These are phyloP conservation scores for Callochromis pleurospilus DNA, from an alignment of 2,113 vertebrate genomes.

Conservation along the genomic window DNA sequence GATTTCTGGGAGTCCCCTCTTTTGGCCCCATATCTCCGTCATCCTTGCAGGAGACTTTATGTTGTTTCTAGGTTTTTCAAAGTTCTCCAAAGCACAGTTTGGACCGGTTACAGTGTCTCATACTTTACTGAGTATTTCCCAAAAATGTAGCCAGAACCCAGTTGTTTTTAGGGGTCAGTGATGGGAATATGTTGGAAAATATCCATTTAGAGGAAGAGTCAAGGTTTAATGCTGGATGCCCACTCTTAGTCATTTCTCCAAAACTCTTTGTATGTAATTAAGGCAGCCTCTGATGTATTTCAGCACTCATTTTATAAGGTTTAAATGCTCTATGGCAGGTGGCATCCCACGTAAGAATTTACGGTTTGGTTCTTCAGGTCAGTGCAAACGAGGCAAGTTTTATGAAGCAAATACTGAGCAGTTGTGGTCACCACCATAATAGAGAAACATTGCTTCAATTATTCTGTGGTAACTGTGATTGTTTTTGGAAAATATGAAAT, in stretches of 20 bases:
- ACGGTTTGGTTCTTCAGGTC: conserved; percentile 45
- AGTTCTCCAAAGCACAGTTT: neutral
- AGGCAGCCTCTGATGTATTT: conserved; percentile 20
- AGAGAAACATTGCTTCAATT: conserved; percentile 2
- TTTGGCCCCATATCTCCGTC: conserved; percentile 19
- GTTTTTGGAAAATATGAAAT: neutral
- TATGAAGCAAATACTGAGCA: conserved; percentile 47
- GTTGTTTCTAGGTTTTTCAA: conserved; percentile 24
- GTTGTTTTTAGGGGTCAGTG: neutral
- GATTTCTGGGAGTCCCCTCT: conserved; percentile 36
- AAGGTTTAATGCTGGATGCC: neutral
- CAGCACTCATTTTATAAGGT: neutral
- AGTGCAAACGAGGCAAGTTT: conserved; percentile 51
- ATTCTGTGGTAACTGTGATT: neutral
- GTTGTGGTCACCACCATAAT: conserved; percentile 9
- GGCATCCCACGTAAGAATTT: conserved; percentile 50
- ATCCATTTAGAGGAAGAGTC: neutral
- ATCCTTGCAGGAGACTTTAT: neutral
- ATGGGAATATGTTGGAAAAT: neutral
- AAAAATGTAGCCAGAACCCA: neutral
- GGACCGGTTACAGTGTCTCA: neutral
- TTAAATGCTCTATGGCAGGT: conserved; percentile 37
- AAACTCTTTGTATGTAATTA: neutral
- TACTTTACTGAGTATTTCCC: conserved; percentile 17
- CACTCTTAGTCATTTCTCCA: neutral